These are phyloP conservation scores for Chlorops oryzae DNA, from an alignment of 1,140 invertebrate species.

Conservation along the genomic window DNA sequence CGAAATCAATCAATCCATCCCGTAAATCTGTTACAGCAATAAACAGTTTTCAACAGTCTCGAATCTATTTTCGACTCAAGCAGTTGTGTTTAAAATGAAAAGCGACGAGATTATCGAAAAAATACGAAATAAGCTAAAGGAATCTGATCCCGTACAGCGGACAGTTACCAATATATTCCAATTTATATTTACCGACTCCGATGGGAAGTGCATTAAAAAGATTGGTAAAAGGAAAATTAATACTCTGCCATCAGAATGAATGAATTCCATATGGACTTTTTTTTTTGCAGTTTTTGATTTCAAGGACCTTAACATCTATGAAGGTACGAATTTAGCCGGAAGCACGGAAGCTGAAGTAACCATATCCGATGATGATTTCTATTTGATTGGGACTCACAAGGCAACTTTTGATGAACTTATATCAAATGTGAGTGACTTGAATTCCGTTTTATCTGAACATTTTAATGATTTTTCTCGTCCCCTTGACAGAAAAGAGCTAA, in stretches of 20 bases:
- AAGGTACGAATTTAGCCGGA: constrained; percentile 22
- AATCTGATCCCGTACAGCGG: constrained; percentile 35
- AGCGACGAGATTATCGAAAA: constrained; percentile 44
- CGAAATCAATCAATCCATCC: background rate
- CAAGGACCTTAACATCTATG: constrained; percentile 43
- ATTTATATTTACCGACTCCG: constrained; percentile 40
- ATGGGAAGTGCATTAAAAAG: constrained; percentile 41
- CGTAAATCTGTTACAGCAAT: constrained; percentile 4
- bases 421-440: constrained; percentile 9
- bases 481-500: constrained; percentile 26
- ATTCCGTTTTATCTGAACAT: background rate
- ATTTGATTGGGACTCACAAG: constrained; percentile 37
- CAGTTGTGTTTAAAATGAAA: constrained; percentile 38
- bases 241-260: background rate
- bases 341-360: constrained; percentile 32
- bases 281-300: constrained; percentile 40
- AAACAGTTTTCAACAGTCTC: background rate
- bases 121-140: constrained; percentile 41
- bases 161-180: constrained; percentile 41
- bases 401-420: constrained; percentile 34
- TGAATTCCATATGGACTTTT: background rate
- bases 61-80: constrained; percentile 2
- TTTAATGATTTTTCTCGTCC: no score
- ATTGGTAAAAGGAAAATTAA: constrained; percentile 24
- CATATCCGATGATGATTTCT: constrained; percentile 40